Conservation (phyloP, 2,797 vertebrate genomes). For the Oreonectes daqikongensis region DNA sequence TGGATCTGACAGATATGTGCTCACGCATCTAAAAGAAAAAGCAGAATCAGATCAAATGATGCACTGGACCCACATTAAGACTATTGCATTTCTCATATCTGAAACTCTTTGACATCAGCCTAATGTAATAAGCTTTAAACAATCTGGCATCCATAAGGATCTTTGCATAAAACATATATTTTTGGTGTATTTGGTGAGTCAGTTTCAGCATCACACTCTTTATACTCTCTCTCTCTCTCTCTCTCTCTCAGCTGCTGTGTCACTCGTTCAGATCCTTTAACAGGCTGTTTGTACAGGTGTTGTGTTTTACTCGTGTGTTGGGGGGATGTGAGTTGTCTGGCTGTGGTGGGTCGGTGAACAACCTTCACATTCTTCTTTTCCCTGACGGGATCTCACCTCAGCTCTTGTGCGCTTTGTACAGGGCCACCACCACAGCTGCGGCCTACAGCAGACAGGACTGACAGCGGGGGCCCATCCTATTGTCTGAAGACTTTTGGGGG, state of each 20-base stretch:
- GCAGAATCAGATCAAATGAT: neutral
- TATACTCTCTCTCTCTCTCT: too few relatives aligned
- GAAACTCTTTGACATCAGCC: too few relatives aligned
- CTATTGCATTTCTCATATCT: too few relatives aligned
- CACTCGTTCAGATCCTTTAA: slow-evolving; percentile 37
- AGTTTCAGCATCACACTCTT: slow-evolving; percentile 4
- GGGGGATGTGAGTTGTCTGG: slow-evolving; percentile 43
- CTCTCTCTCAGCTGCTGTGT: slow-evolving; percentile 11
- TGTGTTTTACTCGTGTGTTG: slow-evolving; percentile 51
- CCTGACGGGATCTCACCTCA: slow-evolving; percentile 55
- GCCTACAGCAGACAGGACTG: neutral
- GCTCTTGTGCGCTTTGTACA: slow-evolving; percentile 39
- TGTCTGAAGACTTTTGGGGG: slow-evolving; percentile 34
- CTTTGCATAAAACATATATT: neutral
- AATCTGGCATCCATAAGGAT: neutral
- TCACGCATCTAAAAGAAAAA: neutral
- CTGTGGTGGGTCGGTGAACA: slow-evolving; percentile 33
- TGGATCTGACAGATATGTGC: neutral
- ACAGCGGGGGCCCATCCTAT: slow-evolving; percentile 15
- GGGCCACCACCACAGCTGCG: neutral
- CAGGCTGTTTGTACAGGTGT: slow-evolving; percentile 63
- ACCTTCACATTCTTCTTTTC: slow-evolving; percentile 59
- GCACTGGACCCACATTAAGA: neutral
- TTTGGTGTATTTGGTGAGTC: neutral
- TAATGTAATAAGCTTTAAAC: neutral